Evolutionary conservation across 1,140 invertebrate genomes (phyloP).

Genomic region (Meloidogyne floridensis): DNA sequence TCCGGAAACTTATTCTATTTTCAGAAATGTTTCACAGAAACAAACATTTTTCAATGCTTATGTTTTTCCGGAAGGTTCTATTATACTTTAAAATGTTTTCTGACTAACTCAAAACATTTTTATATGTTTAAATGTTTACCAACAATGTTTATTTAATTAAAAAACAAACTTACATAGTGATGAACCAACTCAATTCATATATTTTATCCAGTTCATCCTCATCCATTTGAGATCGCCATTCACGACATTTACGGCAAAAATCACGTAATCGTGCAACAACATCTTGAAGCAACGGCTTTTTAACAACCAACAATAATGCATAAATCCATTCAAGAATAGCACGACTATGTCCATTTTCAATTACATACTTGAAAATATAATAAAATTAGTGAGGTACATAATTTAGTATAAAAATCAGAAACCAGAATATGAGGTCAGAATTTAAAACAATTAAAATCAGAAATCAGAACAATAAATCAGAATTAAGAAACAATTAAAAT

Average conservation of each 20-base stretch:
- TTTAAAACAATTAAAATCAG: neutral
- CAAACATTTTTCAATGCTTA: no score
- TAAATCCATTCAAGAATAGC: conserved; percentile 48
- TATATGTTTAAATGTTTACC: no score
- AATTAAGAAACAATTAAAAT: no score
- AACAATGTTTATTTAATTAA: neutral
- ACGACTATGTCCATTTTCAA: conserved; percentile 40
- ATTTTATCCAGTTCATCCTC: conserved; percentile 37
- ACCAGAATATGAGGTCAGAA: conserved; percentile 20
- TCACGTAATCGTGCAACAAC: conserved; percentile 37
- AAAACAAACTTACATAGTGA: conserved; percentile 32
- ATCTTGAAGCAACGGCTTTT: conserved; percentile 42
- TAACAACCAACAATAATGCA: conserved; percentile 42
- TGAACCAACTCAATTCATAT: conserved; percentile 42
- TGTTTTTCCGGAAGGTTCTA: no score
- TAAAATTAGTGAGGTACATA: neutral
- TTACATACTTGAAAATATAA: conserved; percentile 35
- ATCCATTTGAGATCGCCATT: conserved; percentile 28
- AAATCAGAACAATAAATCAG: no score
- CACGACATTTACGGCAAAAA: conserved; percentile 39
- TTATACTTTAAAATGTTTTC: neutral
- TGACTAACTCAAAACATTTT: neutral
- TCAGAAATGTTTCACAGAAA: no score
- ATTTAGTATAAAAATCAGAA: no score
- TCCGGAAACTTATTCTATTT: no score